A percentile compares a stretch with the other conserved stretches of the same genome.
These are phyloP conservation scores for Hanleya hanleyi DNA, from an alignment of 2,888 invertebrate genomes.

Conservation along the genomic window DNA sequence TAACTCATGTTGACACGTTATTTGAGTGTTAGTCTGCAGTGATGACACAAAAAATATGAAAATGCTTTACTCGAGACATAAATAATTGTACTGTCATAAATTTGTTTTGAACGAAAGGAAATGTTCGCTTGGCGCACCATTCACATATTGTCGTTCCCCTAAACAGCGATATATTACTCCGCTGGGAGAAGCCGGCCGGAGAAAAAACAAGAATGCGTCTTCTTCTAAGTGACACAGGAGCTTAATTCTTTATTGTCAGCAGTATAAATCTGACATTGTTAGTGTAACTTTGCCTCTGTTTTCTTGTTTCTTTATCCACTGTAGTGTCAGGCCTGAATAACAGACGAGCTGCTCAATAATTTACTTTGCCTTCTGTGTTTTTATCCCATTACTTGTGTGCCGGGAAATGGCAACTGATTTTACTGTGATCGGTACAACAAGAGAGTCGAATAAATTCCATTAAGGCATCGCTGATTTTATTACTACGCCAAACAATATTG, in stretches of 20 bases:
- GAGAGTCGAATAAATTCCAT: constrained; percentile 1
- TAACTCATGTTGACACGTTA: too few relatives aligned
- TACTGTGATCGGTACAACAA: neutral
- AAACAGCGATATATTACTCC: too few relatives aligned
- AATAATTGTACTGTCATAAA: too few relatives aligned
- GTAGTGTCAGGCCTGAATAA: neutral
- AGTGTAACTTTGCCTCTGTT: neutral
- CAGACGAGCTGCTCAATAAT: constrained; percentile 6
- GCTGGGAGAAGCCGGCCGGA: neutral
- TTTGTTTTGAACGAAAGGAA: too few relatives aligned
- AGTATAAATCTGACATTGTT: constrained; percentile 5
- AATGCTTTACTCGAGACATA: too few relatives aligned
- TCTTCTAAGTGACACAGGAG: neutral
- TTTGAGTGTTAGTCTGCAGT: too few relatives aligned
- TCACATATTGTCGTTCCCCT: too few relatives aligned
- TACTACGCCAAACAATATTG: constrained; percentile 1
- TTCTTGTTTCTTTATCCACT: neutral
- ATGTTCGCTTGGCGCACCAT: too few relatives aligned
- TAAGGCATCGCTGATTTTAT: constrained; percentile 6
- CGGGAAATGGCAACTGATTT: neutral
- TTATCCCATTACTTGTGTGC: neutral
- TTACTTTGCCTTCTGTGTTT: neutral
- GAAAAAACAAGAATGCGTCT: neutral
- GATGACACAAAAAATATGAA: too few relatives aligned
- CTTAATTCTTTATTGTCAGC: neutral